A percentile compares a stretch with the other conserved stretches of the same genome.
Evolutionary conservation across 1,140 invertebrate species (phyloP).

Genomic region (Trachymyrmex septentrionalis): DNA sequence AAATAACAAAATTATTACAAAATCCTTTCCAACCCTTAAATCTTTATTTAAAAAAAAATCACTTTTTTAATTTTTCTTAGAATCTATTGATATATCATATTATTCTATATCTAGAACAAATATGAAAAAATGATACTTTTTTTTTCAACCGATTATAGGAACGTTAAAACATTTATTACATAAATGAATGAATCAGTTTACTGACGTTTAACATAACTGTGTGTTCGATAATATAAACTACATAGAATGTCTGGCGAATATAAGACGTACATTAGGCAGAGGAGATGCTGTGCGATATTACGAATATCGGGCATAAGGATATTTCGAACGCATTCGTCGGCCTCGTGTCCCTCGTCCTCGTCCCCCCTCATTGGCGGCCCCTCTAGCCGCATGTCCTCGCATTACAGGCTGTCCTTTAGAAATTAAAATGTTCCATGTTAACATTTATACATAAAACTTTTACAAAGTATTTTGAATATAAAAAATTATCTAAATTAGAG

Average conservation of each 20-base stretch:
- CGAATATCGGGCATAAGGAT: constrained; percentile 69
- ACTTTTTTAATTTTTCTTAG: neutral
- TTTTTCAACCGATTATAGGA: neutral
- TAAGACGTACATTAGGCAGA: constrained; percentile 16
- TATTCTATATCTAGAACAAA: too few relatives aligned
- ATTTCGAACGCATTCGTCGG: constrained; percentile 77
- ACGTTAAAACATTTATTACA: constrained; percentile 7
- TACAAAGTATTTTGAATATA: neutral
- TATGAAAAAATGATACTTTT: neutral
- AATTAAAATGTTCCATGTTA: constrained; percentile 14
- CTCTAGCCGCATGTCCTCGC: constrained; percentile 73
- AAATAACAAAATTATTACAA: neutral
- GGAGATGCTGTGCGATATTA: constrained; percentile 23
- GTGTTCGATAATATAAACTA: constrained; percentile 7
- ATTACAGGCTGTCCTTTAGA: constrained; percentile 73
- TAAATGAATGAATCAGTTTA: constrained; percentile 13
- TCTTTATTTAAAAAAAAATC: neutral
- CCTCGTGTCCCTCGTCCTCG: constrained; percentile 78
- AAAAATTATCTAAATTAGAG: neutral
- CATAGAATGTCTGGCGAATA: constrained; percentile 31
- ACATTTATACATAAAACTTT: neutral
- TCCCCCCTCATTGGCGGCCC: constrained; percentile 71
- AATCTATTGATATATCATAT: too few relatives aligned
- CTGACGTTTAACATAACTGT: constrained; percentile 19
- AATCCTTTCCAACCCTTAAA: neutral